Percentiles rank a stretch among this genome's conserved stretches.
Evolutionary conservation across 2,797 vertebrate genomes (phyloP).

Genomic region (Crypturellus tataupa): DNA sequence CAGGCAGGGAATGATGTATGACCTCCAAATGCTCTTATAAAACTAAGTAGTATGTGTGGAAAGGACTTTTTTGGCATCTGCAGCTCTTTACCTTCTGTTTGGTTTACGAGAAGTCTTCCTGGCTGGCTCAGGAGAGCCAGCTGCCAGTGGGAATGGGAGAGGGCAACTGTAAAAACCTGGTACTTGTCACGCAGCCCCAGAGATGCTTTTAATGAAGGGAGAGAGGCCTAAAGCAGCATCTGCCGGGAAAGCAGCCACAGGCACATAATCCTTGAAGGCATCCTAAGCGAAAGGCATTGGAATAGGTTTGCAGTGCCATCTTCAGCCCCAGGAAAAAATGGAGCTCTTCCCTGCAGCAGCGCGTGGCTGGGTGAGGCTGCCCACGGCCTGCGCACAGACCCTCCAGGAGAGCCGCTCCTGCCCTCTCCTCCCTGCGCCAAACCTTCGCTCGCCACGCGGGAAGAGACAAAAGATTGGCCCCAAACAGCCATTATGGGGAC

Average conservation of each 20-base stretch:
- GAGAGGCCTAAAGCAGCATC: not conserved
- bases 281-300: not conserved
- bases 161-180: not conserved
- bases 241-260: not conserved
- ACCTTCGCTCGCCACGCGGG: rapidly evolving
- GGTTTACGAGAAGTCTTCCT: not conserved
- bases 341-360: not conserved
- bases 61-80: not conserved
- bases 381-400: not conserved
- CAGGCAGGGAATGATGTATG: not conserved
- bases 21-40: slow-evolving; percentile 5
- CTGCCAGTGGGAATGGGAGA: not conserved
- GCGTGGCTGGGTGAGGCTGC: rapidly evolving
- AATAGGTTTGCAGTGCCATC: slow-evolving; percentile 23
- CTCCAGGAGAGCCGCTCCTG: not conserved
- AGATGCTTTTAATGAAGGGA: not conserved
- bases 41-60: not conserved
- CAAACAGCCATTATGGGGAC: not conserved
- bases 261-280: not conserved
- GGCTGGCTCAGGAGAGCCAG: not conserved
- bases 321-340: slow-evolving; percentile 16
- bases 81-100: not conserved
- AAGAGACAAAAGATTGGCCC: not conserved
- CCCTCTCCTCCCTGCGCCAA: not conserved
- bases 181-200: not conserved